phyloP scores from a whole-genome alignment of 92 coral and sea anemone genomes.

The Heliopora coerulea region DNA sequence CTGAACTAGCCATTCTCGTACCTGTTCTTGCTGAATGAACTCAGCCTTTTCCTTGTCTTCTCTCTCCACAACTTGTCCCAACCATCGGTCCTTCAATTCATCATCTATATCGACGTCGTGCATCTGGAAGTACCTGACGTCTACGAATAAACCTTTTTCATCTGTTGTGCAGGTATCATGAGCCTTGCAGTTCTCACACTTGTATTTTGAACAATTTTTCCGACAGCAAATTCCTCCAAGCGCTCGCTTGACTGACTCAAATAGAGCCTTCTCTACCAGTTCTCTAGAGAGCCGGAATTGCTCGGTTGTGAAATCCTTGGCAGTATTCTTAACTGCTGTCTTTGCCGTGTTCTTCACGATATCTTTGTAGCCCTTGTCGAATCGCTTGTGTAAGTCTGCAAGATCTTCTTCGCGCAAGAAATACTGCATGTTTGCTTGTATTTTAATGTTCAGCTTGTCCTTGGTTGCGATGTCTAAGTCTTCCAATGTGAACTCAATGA shows the following conservation, averaged over 20 bases:
- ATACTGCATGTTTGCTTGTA: conserved; percentile 67
- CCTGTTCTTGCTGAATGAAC: conserved; percentile 74
- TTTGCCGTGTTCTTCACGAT: conserved; percentile 43
- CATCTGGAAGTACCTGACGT: conserved; percentile 77
- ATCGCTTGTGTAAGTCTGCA: conserved; percentile 55
- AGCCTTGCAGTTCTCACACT: conserved; percentile 55
- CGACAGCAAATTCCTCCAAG: conserved; percentile 49
- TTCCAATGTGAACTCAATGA: conserved; percentile 39
- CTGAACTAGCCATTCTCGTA: too few species aligned
- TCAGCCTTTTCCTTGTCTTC: conserved; percentile 82
- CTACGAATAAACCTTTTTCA: conserved; percentile 82
- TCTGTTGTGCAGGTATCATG: conserved; percentile 51
- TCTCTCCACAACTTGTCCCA: conserved; percentile 78
- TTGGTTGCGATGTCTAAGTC: conserved; percentile 56
- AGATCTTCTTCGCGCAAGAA: conserved; percentile 63
- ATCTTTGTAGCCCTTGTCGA: conserved; percentile 20
- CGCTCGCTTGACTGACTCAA: conserved; percentile 12
- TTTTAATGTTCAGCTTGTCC: conserved; percentile 63
- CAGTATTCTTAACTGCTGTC: conserved; percentile 45
- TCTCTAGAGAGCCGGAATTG: conserved; percentile 28
- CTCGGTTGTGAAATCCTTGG: conserved; percentile 19
- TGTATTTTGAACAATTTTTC: conserved; percentile 53
- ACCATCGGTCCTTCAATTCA: conserved; percentile 73
- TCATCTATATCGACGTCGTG: conserved; percentile 72
- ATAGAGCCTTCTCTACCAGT: conserved; percentile 19